Evolutionary conservation across 2,113 vertebrate species (phyloP), one percentile per base, ranked within the genome.

Genomic region (Piprites chloris): DNA sequence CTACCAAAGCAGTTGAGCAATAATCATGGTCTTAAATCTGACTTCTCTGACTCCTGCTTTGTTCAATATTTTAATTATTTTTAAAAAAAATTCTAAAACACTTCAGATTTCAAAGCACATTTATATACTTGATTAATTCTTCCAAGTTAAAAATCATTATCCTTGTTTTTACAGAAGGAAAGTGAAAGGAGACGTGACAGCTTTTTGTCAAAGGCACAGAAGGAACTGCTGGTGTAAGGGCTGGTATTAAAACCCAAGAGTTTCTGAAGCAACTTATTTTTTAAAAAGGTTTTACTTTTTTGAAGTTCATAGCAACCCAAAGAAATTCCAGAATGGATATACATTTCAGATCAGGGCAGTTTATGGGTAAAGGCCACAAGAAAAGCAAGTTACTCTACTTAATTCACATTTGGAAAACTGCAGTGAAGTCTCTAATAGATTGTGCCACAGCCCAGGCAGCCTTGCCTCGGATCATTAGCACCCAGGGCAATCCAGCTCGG

Each of bases 401-500:
- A 65, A 82, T 32, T 58, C 56, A 75, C 28, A 49, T 9, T 55
- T 68, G 53, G 44, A 56, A 84, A 80, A 67, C 8, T 15, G 13
- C 4, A 66, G 26, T 24, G 37, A 74, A 42, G 71, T 55, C 59
- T 41, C 47, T 5, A 42, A 28, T 1, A 83, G 47, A 41, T 18
- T 33, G 17, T 50, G 37, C 47, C 11, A 1, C 27, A 37, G 22
- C 1, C 2, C 9, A 27, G 41, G 10, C 67, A 42, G 0, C 8
- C 41, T 8, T 39, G 75, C 63, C 74, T 71, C 22, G n/a, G 22
- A 27, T 24, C 26, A 12, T 2, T 8, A 35, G 27, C 6, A 33
- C 35, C 17, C 0, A 13, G 33, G 5, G 21, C 2, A 50, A 55
- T 18, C 44, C 79, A 37, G 7, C 61, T 22, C 6, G 0, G 7